Conservation (phyloP, 2,888 invertebrate species). For the Salticus scenicus region DNA sequence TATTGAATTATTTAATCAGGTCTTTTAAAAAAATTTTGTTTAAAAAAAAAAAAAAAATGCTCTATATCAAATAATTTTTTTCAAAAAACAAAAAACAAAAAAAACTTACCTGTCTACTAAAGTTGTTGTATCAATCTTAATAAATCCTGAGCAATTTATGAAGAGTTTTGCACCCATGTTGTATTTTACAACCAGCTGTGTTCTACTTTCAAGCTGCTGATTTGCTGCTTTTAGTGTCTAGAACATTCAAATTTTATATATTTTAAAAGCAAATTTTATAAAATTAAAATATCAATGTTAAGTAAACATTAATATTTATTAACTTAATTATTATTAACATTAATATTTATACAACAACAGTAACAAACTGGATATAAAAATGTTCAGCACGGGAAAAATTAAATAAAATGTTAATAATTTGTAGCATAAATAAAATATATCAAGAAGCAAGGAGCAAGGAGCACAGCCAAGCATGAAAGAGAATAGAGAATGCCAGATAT, state of each 20-base stretch:
- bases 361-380: too few species aligned
- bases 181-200: conserved; percentile 94
- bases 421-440: too few species aligned
- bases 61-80: neutral
- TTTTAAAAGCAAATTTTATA: neutral
- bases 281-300: neutral
- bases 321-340: too few species aligned
- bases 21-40: too few species aligned
- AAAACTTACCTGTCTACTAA: conserved; percentile 84
- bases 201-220: conserved; percentile 93
- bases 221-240: conserved; percentile 84
- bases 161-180: conserved; percentile 99
- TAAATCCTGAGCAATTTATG: conserved; percentile 98
- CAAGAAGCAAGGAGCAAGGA: too few species aligned
- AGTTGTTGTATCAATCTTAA: conserved; percentile 97
- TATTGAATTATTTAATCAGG: too few species aligned
- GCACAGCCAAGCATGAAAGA: too few species aligned
- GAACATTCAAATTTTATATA: neutral
- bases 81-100: neutral
- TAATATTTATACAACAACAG: too few species aligned
- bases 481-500: too few species aligned
- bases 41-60: too few species aligned
- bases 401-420: too few species aligned
- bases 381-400: too few species aligned
- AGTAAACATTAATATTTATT: neutral